Conservation (phyloP, 2,113 vertebrate genomes). For the Mesoclemmys tuberculata region DNA sequence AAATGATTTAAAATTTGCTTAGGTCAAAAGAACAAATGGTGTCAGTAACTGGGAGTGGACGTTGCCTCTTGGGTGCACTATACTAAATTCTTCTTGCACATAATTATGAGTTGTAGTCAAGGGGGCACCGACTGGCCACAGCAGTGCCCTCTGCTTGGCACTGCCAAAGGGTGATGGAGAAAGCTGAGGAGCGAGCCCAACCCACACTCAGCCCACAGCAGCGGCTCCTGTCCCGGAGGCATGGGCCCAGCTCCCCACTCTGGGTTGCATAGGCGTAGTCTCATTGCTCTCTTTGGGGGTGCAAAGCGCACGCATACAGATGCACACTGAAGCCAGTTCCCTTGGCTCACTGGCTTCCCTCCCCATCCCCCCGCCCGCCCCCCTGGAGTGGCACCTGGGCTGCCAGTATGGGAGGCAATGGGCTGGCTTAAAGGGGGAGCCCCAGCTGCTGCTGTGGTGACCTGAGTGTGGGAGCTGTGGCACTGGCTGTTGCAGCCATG, state of each 20-base stretch:
- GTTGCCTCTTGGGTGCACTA: not conserved
- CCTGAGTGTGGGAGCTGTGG: too few relatives aligned
- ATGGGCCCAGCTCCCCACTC: not conserved
- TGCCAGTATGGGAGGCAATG: too few relatives aligned
- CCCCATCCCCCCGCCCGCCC: too few relatives aligned
- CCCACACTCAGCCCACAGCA: not conserved
- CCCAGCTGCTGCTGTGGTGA: not conserved
- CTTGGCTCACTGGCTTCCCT: not conserved
- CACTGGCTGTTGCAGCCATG: not conserved
- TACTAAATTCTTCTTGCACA: not conserved
- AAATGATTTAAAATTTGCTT: conserved; percentile 45
- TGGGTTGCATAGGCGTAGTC: not conserved
- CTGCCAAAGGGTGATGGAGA: not conserved
- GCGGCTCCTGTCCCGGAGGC: not conserved
- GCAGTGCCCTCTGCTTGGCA: not conserved
- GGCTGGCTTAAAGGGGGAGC: too few relatives aligned
- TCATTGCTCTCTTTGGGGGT: too few relatives aligned
- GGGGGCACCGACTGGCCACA: not conserved
- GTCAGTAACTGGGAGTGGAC: not conserved
- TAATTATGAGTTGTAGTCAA: not conserved
- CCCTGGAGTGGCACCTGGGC: not conserved
- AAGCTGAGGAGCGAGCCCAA: not conserved
- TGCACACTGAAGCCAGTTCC: not conserved
- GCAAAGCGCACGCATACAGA: too few relatives aligned
- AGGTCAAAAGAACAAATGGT: not conserved